Conservation (phyloP, 2,797 vertebrate species). For the Rhabdophis nuchalis region DNA sequence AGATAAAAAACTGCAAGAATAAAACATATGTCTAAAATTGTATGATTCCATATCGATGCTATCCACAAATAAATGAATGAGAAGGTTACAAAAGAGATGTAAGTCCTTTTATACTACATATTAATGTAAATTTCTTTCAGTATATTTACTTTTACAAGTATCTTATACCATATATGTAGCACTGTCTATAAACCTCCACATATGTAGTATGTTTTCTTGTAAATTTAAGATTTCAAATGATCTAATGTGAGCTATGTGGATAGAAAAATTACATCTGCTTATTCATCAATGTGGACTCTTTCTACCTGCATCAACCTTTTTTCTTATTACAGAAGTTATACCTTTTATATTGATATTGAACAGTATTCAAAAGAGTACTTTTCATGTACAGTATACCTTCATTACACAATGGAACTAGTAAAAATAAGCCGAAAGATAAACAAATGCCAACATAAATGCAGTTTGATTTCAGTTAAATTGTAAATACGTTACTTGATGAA, state of each 20-base stretch:
- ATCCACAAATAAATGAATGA: background rate
- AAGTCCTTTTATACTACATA: background rate
- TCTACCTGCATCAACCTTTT: constrained; percentile 18
- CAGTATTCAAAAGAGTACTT: background rate
- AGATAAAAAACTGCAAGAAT: background rate
- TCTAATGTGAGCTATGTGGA: constrained; percentile 48
- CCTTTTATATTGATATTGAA: background rate
- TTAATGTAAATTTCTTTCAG: constrained; percentile 21
- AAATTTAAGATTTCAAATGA: constrained; percentile 41
- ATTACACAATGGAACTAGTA: background rate
- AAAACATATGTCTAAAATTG: background rate
- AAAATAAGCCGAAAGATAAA: background rate
- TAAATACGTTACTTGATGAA: constrained; percentile 27
- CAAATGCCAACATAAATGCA: constrained; percentile 5
- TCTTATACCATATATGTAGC: background rate
- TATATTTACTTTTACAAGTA: background rate
- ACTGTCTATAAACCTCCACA: background rate
- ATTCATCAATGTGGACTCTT: constrained; percentile 20
- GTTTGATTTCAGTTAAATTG: background rate
- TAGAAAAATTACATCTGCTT: constrained; percentile 20
- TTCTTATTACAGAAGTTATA: constrained; percentile 37
- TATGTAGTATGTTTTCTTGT: background rate
- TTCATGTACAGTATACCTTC: background rate
- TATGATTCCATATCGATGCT: background rate
- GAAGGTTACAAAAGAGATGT: background rate